Conservation (phyloP, 2,888 invertebrate species). For the Melieria omissa region DNA sequence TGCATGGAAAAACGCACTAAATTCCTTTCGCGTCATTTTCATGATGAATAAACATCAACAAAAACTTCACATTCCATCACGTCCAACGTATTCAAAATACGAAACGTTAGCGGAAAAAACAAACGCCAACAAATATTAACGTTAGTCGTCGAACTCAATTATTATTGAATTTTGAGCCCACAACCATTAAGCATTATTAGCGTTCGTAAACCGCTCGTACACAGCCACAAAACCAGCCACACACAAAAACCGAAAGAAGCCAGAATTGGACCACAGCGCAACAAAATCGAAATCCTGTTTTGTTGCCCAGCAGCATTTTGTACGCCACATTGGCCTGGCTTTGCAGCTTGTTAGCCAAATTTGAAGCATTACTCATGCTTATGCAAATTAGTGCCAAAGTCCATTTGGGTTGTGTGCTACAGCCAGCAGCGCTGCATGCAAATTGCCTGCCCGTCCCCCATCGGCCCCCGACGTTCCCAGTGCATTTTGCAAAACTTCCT, state of each 20-base stretch:
- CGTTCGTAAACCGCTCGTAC: conserved; percentile 14
- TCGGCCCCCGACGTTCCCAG: background rate
- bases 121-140: conserved; percentile 19
- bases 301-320: conserved; percentile 31
- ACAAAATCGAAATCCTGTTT: conserved; percentile 35
- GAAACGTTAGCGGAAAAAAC: no score
- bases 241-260: conserved; percentile 1
- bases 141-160: conserved; percentile 41
- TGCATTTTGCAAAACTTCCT: no score
- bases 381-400: conserved; percentile 47
- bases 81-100: background rate
- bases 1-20: conserved; percentile 30
- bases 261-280: conserved; percentile 13
- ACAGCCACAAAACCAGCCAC: conserved; percentile 17
- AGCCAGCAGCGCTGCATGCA: background rate
- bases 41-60: background rate
- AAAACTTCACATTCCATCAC: background rate
- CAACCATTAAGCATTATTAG: conserved; percentile 39
- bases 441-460: background rate
- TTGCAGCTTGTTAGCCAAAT: conserved; percentile 33
- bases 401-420: conserved; percentile 21
- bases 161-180: conserved; percentile 38
- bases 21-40: background rate
- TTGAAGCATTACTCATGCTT: conserved; percentile 43
- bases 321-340: conserved; percentile 14